A percentile compares a stretch with the other conserved stretches of the same genome.
Evolutionary conservation across 2,113 vertebrate species (phyloP).

Genomic region (Rhodinocichla rosea): DNA sequence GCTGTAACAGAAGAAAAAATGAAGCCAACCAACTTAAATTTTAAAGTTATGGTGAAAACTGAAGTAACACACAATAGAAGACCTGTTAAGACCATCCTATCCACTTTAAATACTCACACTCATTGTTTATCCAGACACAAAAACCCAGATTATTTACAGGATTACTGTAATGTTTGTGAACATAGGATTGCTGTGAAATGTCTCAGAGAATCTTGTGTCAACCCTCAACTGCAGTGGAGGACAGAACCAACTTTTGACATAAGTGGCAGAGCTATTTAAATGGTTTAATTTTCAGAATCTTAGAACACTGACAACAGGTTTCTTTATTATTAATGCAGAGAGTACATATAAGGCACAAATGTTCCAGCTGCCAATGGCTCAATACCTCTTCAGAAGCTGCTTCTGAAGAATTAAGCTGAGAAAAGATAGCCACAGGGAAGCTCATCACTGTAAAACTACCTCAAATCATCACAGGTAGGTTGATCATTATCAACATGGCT

Average conservation of each 20-base stretch:
- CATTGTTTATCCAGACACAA: background rate
- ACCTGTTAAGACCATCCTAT: background rate
- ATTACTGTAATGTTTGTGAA: background rate
- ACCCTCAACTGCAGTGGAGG: background rate
- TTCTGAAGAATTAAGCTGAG: background rate
- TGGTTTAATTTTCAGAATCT: background rate
- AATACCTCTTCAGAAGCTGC: background rate
- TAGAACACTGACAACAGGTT: rapidly evolving
- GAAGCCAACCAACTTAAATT: background rate
- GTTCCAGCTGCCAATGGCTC: background rate
- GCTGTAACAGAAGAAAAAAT: background rate
- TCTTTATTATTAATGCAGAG: background rate
- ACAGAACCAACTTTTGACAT: background rate
- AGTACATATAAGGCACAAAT: background rate
- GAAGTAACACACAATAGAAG: background rate
- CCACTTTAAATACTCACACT: background rate
- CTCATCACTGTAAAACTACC: background rate
- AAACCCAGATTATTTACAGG: background rate
- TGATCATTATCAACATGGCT: background rate
- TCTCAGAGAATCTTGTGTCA: background rate
- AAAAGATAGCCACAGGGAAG: background rate
- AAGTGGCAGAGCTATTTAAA: background rate
- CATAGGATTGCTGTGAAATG: background rate
- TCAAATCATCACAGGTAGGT: background rate
- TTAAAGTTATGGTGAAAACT: background rate